Conservation (phyloP, 2,888 invertebrate species). For the Galerucella calmariensis region DNA sequence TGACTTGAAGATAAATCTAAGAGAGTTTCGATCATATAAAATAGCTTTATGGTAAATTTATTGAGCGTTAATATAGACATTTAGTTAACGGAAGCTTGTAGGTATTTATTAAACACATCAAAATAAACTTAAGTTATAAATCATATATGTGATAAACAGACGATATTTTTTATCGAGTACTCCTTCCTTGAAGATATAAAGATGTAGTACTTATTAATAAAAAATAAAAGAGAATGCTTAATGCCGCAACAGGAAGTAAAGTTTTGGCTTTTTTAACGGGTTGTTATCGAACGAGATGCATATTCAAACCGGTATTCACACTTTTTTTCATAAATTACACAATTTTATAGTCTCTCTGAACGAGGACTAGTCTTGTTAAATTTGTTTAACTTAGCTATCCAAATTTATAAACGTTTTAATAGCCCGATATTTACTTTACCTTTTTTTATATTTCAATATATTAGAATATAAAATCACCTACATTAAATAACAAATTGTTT, state of each 20-base stretch:
- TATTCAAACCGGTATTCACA: background rate
- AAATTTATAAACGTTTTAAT: background rate
- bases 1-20: background rate
- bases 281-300: background rate
- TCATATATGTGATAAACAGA: background rate
- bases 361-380: background rate
- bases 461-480: background rate
- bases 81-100: background rate
- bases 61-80: background rate
- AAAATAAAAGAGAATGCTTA: constrained; percentile 1
- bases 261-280: background rate
- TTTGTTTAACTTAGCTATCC: background rate
- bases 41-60: constrained; percentile 1
- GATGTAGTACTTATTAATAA: background rate
- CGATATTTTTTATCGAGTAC: background rate
- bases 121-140: background rate
- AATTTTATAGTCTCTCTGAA: background rate
- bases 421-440: background rate
- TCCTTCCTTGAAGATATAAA: background rate
- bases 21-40: background rate
- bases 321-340: constrained; percentile 5
- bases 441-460: background rate
- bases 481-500: background rate
- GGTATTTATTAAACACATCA: background rate
- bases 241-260: constrained; percentile 2